These are phyloP conservation scores for Peromyscus aztecus DNA, from an alignment of 2,797 vertebrate species.

Conservation along the genomic window DNA sequence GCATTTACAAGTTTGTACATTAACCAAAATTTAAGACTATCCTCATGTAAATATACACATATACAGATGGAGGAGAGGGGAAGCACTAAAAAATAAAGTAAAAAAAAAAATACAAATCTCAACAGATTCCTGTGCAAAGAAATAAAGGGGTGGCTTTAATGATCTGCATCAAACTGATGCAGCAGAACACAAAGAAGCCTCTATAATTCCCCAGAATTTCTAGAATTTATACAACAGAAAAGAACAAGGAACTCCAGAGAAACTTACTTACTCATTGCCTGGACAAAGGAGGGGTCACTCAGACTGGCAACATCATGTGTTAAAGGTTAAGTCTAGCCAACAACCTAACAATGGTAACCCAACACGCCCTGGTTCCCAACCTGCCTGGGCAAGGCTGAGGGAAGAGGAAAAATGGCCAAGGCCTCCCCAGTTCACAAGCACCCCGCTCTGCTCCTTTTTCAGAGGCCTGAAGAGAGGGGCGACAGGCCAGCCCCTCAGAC, in stretches of 20 bases:
- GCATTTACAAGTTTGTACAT: conserved; percentile 2
- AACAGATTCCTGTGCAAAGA: neutral
- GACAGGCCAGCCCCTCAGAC: neutral
- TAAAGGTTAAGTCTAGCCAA: neutral
- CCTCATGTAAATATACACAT: neutral
- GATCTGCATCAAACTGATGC: neutral
- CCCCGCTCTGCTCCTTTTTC: neutral
- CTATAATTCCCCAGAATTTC: conserved; percentile 9
- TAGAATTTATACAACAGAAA: neutral
- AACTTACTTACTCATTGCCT: neutral
- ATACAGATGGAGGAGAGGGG: neutral
- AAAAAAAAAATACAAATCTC: conserved; percentile 25
- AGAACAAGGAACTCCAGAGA: neutral
- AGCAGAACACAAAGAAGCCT: neutral
- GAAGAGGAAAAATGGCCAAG: neutral
- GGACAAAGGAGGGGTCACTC: neutral
- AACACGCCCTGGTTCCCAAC: neutral
- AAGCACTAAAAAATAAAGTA: neutral
- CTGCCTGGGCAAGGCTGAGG: neutral
- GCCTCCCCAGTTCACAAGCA: neutral
- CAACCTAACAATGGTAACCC: neutral
- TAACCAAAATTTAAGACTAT: neutral
- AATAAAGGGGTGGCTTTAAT: neutral
- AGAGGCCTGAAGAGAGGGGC: neutral
- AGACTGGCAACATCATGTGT: neutral